Conservation (phyloP, 2,888 invertebrate species). For the Lasioglossum pauxillum region DNA sequence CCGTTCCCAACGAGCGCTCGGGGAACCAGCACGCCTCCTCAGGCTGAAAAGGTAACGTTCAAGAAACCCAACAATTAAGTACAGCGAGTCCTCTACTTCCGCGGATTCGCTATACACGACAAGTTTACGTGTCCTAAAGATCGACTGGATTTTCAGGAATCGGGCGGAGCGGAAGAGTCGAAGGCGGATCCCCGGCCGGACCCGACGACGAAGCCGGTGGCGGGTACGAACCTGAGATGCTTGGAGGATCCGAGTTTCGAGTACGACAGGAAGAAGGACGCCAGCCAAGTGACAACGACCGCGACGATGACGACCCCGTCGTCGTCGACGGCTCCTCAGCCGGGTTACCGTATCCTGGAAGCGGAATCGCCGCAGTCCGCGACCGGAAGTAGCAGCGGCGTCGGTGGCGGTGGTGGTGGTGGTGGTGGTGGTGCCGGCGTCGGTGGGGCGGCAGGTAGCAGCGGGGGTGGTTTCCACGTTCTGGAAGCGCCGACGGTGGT, state of each 20-base stretch:
- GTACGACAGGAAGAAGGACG: conserved; percentile 82
- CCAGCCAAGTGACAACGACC: conserved; percentile 68
- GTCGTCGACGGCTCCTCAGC: conserved; percentile 77
- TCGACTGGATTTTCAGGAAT: conserved; percentile 52
- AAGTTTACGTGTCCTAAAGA: no score
- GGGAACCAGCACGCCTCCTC: conserved; percentile 71
- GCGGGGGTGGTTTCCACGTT: conserved; percentile 80
- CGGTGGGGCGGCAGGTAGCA: conserved; percentile 30
- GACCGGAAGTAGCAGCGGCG: conserved; percentile 28
- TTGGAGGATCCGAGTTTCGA: conserved; percentile 87
- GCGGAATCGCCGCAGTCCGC: conserved; percentile 82
- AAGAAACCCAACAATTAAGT: no score
- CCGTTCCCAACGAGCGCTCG: conserved; percentile 78
- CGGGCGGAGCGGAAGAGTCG: conserved; percentile 60
- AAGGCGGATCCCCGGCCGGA: conserved; percentile 67
- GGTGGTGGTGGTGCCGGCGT: conserved; percentile 49
- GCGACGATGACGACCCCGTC: conserved; percentile 76
- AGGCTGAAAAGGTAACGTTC: conserved; percentile 54
- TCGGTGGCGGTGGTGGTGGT: conserved; percentile 36
- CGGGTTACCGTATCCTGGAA: conserved; percentile 87
- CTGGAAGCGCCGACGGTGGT: conserved; percentile 81
- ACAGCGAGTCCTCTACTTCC: no score
- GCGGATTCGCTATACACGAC: no score
- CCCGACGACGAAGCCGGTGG: conserved; percentile 82
- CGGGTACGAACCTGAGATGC: conserved; percentile 85